A percentile compares a stretch with the other conserved stretches of the same genome.
phyloP scores from a whole-genome alignment of 2,113 vertebrate genomes.

The Fulmarus glacialis region DNA sequence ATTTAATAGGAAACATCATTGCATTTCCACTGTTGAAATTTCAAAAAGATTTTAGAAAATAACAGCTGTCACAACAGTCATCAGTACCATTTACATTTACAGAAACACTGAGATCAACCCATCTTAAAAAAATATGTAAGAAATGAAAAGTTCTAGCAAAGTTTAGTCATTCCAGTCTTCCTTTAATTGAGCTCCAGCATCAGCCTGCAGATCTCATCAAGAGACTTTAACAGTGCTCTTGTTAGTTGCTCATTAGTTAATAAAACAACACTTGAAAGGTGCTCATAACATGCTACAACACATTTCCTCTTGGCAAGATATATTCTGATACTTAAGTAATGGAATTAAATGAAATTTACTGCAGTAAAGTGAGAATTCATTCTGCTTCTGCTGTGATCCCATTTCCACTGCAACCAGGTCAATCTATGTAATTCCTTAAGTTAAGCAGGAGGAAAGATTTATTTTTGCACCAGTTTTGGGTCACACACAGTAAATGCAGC shows the following conservation, averaged over 20 bases:
- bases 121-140: not conserved
- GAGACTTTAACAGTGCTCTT: not conserved
- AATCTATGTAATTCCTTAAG: not conserved
- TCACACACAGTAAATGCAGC: not conserved
- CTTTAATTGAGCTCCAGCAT: slow-evolving; percentile 13
- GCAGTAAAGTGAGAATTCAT: not conserved
- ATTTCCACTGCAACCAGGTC: not conserved
- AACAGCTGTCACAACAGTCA: slow-evolving; percentile 26
- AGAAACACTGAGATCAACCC: not conserved
- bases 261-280: slow-evolving; percentile 7
- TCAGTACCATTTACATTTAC: not conserved
- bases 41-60: slow-evolving; percentile 4
- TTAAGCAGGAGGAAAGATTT: not conserved
- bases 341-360: not conserved
- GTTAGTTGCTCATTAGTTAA: slow-evolving; percentile 6
- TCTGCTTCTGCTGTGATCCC: not conserved
- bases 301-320: not conserved
- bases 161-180: slow-evolving; percentile 4
- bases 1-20: slow-evolving; percentile 4
- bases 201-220: not conserved
- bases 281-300: not conserved
- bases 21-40: not conserved
- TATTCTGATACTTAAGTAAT: not conserved
- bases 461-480: not conserved
- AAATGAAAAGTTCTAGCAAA: slow-evolving; percentile 17